Base-by-base conservation (phyloP, 2,797 vertebrate species). In the Neopelma chrysocephalum region DNA sequence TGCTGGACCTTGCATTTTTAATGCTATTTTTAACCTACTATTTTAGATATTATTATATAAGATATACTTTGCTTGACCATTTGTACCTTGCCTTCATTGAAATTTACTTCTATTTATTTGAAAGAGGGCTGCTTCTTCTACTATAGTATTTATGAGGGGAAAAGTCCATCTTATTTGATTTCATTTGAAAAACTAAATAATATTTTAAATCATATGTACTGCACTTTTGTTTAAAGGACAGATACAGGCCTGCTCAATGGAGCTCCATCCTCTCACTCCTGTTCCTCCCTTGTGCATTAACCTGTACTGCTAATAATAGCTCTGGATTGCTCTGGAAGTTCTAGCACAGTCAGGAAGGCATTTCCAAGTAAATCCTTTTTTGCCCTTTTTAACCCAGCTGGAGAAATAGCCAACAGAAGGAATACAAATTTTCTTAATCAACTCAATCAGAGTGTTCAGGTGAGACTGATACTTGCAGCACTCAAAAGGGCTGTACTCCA, bases 91-190 rank as follows among this genome's bases (percentile, higher is more conserved):
- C 18, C 16, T 66, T 80, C 36, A 48, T 3, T 51, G 26, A 61
- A 45, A 47, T 76, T 65, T 36, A 31, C 9, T 84, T 83, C 47
- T 34, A 15, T 38, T 47, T 60, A 29, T 58, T 70, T 62, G 26
- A 89, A 83, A 58, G 7, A 7, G 6, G 12, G 4, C 2, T 34
- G 6, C 10, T 36, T 68, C 31, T 65, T 51, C 34, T 69, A 54
- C 15, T 29, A 1, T 2, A 64, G 6, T 20, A 77, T 38, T 62
- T 34, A 22, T 2, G 3, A 5, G 2, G 12, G 1, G 0, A 1
- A 43, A 38, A 34, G 10, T 18, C 3, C 7, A 45, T 42, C 21
- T 50, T 58, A 43, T 27, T 47, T 73, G 11, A 66, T 4, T 85
- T 42, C 0, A 2, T 65, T 56, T 57, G 18, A 58, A 66, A 78